Evolutionary conservation across 1,140 invertebrate genomes (phyloP), one percentile per base, ranked within the genome.

Genomic region (Macrotrachela quadricornifera): DNA sequence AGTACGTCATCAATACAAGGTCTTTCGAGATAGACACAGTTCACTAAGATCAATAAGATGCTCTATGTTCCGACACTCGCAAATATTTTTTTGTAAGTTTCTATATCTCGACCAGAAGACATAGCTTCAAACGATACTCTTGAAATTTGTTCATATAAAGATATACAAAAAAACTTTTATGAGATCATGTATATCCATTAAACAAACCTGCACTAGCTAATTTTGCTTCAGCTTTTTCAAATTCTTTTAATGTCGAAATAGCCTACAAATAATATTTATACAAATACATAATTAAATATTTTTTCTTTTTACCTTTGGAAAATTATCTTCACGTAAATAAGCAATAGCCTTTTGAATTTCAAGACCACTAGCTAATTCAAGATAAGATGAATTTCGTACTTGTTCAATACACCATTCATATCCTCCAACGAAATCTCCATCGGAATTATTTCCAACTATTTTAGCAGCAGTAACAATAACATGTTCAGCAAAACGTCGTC

Each of bases 271-370:
- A 57, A 53, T 45, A 55, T 21, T 50, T 43, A 13, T 36, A 10
- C 14, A 40, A n/a, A n/a, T n/a, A n/a, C n/a, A 40, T 40, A 10
- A 14, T 40, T 40, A 15, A 3, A 15, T 14, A 10, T 42, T 42
- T 4, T 4, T 14, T 4, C 2, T 6, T 14, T 49, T 55, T 57
- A 71, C 73, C 64, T 80, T 75, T 45, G 76, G 71, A 13, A 87
- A 77, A 61, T 91, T 81, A 55, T 82, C 78, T 67, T 85, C 81
- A 56, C 83, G 80, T 14, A 94, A 68, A 67, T 80, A 85, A 63
- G 85, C 83, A 47, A 88, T 78, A 0, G 85, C 86, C 70, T 90
- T 91, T 64, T 86, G 88, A 54, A 94, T 83, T 71, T 92, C 85
- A 50, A 92, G 71, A 67, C 90, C 85, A 59, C 81, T 80, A 15